Evolutionary conservation across 2,113 vertebrate genomes (phyloP).

Genomic region (Oncorhynchus tshawytscha): DNA sequence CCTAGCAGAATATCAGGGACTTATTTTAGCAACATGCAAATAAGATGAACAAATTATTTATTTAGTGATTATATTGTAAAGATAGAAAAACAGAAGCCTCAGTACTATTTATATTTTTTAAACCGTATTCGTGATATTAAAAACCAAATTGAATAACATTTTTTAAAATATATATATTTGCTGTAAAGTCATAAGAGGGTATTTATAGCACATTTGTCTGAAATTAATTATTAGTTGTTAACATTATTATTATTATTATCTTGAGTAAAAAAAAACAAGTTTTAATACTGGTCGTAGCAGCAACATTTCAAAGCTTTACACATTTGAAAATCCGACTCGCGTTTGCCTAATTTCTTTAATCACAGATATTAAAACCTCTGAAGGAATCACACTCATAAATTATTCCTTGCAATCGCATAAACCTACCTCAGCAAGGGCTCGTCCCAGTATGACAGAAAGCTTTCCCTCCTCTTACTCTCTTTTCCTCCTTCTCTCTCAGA

Average conservation of each 20-base stretch:
- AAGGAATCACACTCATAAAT: neutral
- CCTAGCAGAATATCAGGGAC: neutral
- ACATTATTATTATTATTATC: no score
- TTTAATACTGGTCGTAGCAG: no score
- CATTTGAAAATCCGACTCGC: neutral
- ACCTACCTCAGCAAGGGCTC: neutral
- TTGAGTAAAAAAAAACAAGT: no score
- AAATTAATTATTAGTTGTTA: no score
- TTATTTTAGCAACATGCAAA: neutral
- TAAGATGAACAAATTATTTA: neutral
- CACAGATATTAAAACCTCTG: neutral
- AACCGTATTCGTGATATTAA: no score
- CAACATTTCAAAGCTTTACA: no score
- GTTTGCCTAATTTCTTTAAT: neutral
- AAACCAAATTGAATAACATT: no score
- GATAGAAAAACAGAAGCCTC: neutral
- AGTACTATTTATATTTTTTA: neutral
- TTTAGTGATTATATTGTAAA: neutral
- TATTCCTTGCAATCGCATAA: neutral
- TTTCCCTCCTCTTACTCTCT: constrained; percentile 44
- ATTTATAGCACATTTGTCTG: no score
- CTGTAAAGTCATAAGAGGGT: no score
- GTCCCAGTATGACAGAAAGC: constrained; percentile 37
- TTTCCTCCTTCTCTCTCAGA: constrained; percentile 44
- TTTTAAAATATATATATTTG: no score